Evolutionary conservation across 2,113 vertebrate genomes (phyloP), one percentile per base, ranked within the genome.

Genomic region (Martes martes): DNA sequence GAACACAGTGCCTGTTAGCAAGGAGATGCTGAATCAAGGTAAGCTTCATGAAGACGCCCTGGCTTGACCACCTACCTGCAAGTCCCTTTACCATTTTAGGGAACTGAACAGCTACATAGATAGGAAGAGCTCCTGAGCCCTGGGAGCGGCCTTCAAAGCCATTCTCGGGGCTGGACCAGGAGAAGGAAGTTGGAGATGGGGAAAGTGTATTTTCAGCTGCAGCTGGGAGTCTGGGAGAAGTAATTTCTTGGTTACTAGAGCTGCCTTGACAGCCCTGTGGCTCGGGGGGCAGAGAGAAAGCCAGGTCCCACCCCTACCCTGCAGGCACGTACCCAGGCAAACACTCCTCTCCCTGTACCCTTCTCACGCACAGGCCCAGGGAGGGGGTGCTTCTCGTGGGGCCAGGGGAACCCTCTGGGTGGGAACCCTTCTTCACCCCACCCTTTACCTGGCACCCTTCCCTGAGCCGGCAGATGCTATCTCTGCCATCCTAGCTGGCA

Each of bases 321-420:
- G 71, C 21, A 42, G 97, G 89, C 73, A 86, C 24, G 9, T 63
- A 63, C 74, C 28, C 79, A 24, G 10, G 85, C 73, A 94, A 65
- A 93, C 91, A 76, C 19, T 3, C 36, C 15, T 89, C 83, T 80
- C 86, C 85, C 82, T 26, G 61, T 31, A 6, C 84, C 78, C 95
- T 98, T 98, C 97, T 97, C 97, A 96, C 91, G 97, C 97, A 98
- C 96, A 97, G 87, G 96, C 93, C 55, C 61, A 80, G 92, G 95
- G 94, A 96, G 86, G 63, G 63, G 63, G 83, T 1, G 73, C 92
- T 81, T 42, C 55, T 83, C 50, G 10, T 39, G 26, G 31, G 67
- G 33, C 80, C 50, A 42, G 76, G 95, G 95, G 91, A 97, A 93
- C 85, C 97, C 96, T 97, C 93, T 93, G 93, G 97, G 98, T 95